These are phyloP conservation scores for Seira ritae DNA, from an alignment of 2,888 invertebrate species.

Conservation along the genomic window DNA sequence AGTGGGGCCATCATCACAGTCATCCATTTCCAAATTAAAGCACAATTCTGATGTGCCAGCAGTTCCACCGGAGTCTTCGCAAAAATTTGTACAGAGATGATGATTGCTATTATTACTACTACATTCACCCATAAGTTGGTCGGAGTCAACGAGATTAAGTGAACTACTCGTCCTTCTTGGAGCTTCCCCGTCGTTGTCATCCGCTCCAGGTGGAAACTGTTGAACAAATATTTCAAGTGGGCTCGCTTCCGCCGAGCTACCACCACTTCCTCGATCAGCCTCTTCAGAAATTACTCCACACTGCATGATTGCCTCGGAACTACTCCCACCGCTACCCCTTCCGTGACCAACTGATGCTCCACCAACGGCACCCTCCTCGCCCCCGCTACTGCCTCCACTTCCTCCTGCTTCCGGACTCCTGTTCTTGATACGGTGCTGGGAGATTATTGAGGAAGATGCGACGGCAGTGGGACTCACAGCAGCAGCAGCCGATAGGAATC, in stretches of 20 bases:
- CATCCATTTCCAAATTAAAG: conserved; percentile 7
- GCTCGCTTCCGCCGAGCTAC: conserved; percentile 72
- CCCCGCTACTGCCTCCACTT: conserved; percentile 58
- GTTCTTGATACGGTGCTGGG: conserved; percentile 71
- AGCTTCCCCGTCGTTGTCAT: conserved; percentile 73
- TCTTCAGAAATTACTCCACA: conserved; percentile 73
- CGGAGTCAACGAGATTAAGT: conserved; percentile 56
- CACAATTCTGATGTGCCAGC: background rate
- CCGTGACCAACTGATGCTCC: conserved; percentile 48
- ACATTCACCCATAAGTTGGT: conserved; percentile 38
- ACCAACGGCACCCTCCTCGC: conserved; percentile 43
- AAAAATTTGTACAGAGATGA: conserved; percentile 24
- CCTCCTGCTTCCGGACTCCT: conserved; percentile 70
- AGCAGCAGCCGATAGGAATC: conserved; percentile 73
- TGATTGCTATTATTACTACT: conserved; percentile 13
- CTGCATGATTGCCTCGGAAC: conserved; percentile 70
- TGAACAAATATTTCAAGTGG: conserved; percentile 73
- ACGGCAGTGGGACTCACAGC: conserved; percentile 72
- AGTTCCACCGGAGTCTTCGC: background rate
- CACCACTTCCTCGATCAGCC: conserved; percentile 69
- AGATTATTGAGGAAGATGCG: conserved; percentile 71
- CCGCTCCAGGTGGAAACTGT: conserved; percentile 72
- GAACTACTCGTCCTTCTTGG: conserved; percentile 70
- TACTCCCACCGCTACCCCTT: conserved; percentile 71
- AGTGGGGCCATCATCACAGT: background rate